Evolutionary conservation across 2,888 invertebrate genomes (phyloP), one percentile per base, ranked within the genome.

Genomic region (Campoplex nolae): DNA sequence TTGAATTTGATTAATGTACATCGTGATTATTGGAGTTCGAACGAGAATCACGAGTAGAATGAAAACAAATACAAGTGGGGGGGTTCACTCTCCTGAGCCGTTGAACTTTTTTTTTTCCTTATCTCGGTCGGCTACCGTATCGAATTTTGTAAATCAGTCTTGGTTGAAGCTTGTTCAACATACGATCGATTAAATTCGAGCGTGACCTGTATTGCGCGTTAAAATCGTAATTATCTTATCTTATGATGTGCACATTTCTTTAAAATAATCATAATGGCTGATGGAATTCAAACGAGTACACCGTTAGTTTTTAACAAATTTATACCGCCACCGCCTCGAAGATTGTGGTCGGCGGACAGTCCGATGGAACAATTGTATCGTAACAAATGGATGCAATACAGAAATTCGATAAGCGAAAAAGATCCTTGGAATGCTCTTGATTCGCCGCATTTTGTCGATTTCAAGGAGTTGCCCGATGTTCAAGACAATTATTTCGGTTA

Each of bases 401-500:
- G 81, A 82, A 85, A 88, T 70, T 74, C 75, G 11, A 67, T 74
- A 45, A 74, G 16, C 35, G 83, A 77, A 4, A 65, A 82, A 38
- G 82, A 86, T 67, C 76, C 70, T 16, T 89, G 88, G 89, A 85
- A 84, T 65, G 65, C 54, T 56, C 75, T 89, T n/a, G 84, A 88
- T 67, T 87, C 88, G 56, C 86, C 89, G 13, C 67, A 84, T 28
- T 89, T 81, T 42, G 51, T 89, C 18, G 84, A 89, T 83, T 88
- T 89, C 38, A 58, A 67, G 13, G 51, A 84, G 42, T 48, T 81
- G 62, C 54, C 81, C 42, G 86, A 88, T 16, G 68, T 35, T 56
- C 76, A 78, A 2, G 89, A 89, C 23, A 73, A 84, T 74, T 87
- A 84, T 84, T 89, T 89, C 45, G 89, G 89, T 89, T 75, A 79